Evolutionary conservation across 2,113 vertebrate species (phyloP).

Genomic region (Balaenoptera acutorostrata): DNA sequence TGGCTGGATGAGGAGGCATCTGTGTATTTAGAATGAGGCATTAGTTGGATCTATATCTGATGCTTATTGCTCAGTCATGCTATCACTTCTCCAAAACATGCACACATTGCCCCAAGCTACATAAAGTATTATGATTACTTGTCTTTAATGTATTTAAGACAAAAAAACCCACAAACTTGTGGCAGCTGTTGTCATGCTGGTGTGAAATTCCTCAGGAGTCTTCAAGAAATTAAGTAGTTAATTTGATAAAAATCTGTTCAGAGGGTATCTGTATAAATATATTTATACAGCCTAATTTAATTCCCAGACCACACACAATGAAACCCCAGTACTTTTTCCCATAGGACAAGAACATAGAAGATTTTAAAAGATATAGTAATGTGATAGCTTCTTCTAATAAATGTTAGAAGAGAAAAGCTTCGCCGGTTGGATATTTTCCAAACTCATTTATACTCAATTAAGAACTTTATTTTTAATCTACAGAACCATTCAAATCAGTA

Average conservation of each 20-base stretch:
- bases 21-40: background rate
- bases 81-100: background rate
- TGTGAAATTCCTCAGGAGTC: slow-evolving; percentile 23
- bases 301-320: slow-evolving; percentile 14
- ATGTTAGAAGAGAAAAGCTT: slow-evolving; percentile 28
- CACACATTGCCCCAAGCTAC: background rate
- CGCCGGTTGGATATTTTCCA: slow-evolving; percentile 69
- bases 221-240: slow-evolving; percentile 63
- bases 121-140: slow-evolving; percentile 28
- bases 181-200: slow-evolving; percentile 29
- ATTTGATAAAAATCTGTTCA: slow-evolving; percentile 64
- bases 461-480: slow-evolving; percentile 69
- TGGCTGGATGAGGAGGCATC: background rate
- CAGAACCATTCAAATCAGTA: slow-evolving; percentile 63
- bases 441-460: slow-evolving; percentile 72
- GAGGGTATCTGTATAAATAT: slow-evolving; percentile 38
- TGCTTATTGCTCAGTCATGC: background rate
- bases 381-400: slow-evolving; percentile 43
- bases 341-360: background rate
- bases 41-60: background rate
- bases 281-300: slow-evolving; percentile 44
- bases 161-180: background rate
- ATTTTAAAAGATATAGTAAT: background rate
- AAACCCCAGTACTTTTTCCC: slow-evolving; percentile 28
- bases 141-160: slow-evolving; percentile 63